phyloP scores from a whole-genome alignment of 2,888 invertebrate species.

The Tryphoninae sp. region DNA sequence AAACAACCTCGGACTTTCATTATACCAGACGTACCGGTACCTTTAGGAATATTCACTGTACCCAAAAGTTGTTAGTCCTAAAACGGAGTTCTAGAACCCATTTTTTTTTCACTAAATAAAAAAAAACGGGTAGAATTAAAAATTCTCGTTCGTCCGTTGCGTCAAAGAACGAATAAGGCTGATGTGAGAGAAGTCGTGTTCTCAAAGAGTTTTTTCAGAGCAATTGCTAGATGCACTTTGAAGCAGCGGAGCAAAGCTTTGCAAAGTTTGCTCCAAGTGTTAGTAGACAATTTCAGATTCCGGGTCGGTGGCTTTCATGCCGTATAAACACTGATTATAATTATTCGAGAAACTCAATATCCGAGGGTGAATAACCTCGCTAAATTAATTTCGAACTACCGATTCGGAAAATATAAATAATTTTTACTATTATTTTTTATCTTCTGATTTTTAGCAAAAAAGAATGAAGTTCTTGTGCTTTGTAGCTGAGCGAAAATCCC shows the following conservation, averaged over 20 bases:
- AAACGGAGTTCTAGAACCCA: not conserved
- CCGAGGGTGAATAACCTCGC: slow-evolving; percentile 3
- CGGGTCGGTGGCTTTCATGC: not conserved
- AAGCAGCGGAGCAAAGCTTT: not conserved
- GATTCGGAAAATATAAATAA: too few species aligned
- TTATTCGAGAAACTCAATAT: not conserved
- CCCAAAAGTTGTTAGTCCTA: not conserved
- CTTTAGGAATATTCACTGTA: not conserved
- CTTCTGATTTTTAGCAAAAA: too few species aligned
- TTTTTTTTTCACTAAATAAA: not conserved
- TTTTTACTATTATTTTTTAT: too few species aligned
- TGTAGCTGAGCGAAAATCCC: too few species aligned
- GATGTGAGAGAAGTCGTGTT: slow-evolving; percentile 1
- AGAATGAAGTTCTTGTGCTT: too few species aligned
- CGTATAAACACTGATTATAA: not conserved
- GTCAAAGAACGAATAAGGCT: not conserved
- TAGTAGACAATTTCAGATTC: not conserved
- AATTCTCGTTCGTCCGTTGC: not conserved
- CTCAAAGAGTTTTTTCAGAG: slow-evolving; percentile 1
- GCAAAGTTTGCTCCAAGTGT: slow-evolving; percentile 1
- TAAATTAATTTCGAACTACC: not conserved
- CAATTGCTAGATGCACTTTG: not conserved
- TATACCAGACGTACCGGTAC: not conserved
- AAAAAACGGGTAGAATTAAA: not conserved
- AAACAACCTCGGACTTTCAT: not conserved